These are phyloP conservation scores for Rhyacophila evoluta DNA, from an alignment of 2,888 invertebrate species.

Conservation along the genomic window DNA sequence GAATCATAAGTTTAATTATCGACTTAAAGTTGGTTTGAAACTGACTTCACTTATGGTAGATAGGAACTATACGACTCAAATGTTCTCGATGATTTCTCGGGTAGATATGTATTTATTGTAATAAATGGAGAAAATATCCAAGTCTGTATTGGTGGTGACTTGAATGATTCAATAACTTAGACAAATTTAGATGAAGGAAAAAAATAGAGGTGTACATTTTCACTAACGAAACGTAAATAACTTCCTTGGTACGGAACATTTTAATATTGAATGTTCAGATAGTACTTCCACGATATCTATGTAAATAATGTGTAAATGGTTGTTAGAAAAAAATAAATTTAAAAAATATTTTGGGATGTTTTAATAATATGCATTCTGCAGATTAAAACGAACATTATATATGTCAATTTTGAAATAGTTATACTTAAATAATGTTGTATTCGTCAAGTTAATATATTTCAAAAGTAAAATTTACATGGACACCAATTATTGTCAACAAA, in stretches of 20 bases:
- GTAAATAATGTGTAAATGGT: conserved; percentile 49
- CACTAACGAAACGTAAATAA: background rate
- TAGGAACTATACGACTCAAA: too few relatives aligned
- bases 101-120: conserved; percentile 14
- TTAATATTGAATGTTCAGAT: background rate
- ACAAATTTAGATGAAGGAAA: background rate
- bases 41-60: too few relatives aligned
- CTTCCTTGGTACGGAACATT: background rate
- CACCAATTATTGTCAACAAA: conserved; percentile 31
- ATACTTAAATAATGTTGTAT: conserved; percentile 29
- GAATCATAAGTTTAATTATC: too few relatives aligned
- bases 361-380: conserved; percentile 38
- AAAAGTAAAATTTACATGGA: conserved; percentile 4
- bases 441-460: background rate
- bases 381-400: conserved; percentile 40
- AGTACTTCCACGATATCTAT: conserved; percentile 19
- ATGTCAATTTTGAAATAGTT: conserved; percentile 36
- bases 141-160: background rate
- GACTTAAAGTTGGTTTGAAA: too few relatives aligned
- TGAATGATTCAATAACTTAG: background rate
- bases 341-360: conserved; percentile 49
- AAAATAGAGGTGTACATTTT: conserved; percentile 4
- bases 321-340: conserved; percentile 46
- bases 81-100: background rate
- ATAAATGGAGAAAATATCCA: background rate